phyloP scores from a whole-genome alignment of 2,888 invertebrate species.

The Xylota sylvarum region DNA sequence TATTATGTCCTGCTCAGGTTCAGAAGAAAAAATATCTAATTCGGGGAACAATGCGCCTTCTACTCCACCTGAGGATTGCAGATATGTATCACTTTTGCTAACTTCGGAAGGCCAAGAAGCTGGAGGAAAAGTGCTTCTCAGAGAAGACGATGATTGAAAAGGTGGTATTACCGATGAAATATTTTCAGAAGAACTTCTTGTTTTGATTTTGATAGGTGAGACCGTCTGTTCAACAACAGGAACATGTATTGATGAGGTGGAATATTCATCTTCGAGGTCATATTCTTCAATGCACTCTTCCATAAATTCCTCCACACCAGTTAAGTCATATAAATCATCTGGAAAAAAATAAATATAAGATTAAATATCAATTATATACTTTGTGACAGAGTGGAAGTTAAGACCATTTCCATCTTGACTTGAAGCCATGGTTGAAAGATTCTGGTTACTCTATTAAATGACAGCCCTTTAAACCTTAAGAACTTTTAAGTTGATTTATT shows the following conservation, averaged over 20 bases:
- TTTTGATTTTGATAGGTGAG: background rate
- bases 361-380: background rate
- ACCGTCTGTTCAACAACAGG: background rate
- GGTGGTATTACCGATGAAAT: constrained; percentile 5
- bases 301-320: background rate
- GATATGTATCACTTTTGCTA: constrained; percentile 14
- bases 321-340: background rate
- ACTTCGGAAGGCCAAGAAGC: constrained; percentile 25
- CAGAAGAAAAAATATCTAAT: background rate
- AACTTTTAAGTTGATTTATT: background rate
- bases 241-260: background rate
- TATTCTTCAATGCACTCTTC: constrained; percentile 24
- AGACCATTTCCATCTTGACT: background rate
- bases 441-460: background rate
- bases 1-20: background rate
- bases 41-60: background rate
- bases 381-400: background rate
- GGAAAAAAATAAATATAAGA: background rate
- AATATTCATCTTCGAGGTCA: background rate
- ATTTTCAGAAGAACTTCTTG: constrained; percentile 5
- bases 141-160: constrained; percentile 2
- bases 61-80: constrained; percentile 5
- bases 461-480: background rate
- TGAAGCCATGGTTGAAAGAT: background rate
- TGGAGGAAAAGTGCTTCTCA: constrained; percentile 24